A percentile compares a stretch with the other conserved stretches of the same genome.
Evolutionary conservation across 2,888 invertebrate species (phyloP).

Genomic region (Yponomeuta cagnagella): DNA sequence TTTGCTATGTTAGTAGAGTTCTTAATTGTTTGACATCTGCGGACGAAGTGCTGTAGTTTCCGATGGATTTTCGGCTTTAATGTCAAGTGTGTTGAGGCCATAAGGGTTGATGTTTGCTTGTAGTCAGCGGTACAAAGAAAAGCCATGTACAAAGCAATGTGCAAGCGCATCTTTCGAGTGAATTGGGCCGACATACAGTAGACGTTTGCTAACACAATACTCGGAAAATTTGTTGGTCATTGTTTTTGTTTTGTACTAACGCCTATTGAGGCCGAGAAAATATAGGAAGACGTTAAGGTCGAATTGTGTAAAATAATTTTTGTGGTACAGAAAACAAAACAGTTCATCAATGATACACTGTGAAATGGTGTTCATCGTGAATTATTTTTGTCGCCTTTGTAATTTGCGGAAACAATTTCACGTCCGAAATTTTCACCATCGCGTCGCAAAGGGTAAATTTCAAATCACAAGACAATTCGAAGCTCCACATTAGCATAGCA

Average conservation of each 20-base stretch:
- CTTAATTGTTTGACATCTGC: not conserved
- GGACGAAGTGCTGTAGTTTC: not conserved
- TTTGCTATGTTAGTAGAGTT: not conserved
- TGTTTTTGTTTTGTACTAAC: not conserved
- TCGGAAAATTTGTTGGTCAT: not conserved
- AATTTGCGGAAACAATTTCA: too few relatives aligned
- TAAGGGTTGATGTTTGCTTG: not conserved
- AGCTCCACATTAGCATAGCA: too few relatives aligned
- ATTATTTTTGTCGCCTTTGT: too few relatives aligned
- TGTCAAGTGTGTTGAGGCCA: not conserved
- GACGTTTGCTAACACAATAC: conserved; percentile 1
- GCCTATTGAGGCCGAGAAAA: not conserved
- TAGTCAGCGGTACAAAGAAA: not conserved
- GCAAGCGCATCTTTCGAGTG: not conserved
- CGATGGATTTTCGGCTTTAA: not conserved
- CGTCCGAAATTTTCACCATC: too few relatives aligned
- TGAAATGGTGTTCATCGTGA: too few relatives aligned
- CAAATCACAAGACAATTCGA: too few relatives aligned
- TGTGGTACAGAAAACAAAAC: too few relatives aligned
- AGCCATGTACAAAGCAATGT: not conserved
- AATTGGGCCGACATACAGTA: not conserved
- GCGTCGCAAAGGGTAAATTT: too few relatives aligned
- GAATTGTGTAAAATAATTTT: too few relatives aligned
- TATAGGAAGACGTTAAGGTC: not conserved
- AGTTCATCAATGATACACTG: too few relatives aligned